Percentiles rank a stretch among this genome's conserved stretches.
phyloP scores from a whole-genome alignment of 2,113 vertebrate species.

The Pteruthius melanotis region DNA sequence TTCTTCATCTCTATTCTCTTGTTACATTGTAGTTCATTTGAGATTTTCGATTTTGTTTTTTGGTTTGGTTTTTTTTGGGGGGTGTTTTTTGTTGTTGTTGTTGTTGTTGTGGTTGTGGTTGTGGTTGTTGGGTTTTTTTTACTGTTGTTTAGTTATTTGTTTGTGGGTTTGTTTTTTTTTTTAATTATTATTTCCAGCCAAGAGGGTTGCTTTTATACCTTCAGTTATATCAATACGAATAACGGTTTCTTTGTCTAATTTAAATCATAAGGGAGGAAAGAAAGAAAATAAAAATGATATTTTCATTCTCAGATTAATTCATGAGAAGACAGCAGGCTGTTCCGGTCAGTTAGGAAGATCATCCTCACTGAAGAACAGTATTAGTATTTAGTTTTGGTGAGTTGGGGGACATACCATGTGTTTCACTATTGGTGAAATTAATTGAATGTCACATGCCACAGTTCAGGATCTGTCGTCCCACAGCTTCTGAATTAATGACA shows the following conservation, averaged over 20 bases:
- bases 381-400: background rate
- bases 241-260: background rate
- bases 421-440: background rate
- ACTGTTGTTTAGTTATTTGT: background rate
- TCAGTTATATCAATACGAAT: background rate
- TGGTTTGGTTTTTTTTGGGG: no score
- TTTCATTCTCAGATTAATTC: background rate
- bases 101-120: no score
- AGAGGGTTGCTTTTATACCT: background rate
- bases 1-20: background rate
- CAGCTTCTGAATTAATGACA: background rate
- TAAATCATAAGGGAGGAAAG: background rate
- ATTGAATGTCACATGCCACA: background rate
- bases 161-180: background rate
- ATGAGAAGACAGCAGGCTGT: background rate
- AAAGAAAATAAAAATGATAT: background rate
- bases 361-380: background rate
- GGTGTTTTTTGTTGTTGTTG: no score
- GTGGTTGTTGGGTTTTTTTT: rapidly evolving
- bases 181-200: background rate
- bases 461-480: background rate
- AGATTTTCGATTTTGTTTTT: no score
- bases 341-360: background rate
- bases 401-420: background rate
- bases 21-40: rapidly evolving